These are phyloP conservation scores for Drosophila pegasa DNA, from an alignment of 2,888 invertebrate species.

Conservation along the genomic window DNA sequence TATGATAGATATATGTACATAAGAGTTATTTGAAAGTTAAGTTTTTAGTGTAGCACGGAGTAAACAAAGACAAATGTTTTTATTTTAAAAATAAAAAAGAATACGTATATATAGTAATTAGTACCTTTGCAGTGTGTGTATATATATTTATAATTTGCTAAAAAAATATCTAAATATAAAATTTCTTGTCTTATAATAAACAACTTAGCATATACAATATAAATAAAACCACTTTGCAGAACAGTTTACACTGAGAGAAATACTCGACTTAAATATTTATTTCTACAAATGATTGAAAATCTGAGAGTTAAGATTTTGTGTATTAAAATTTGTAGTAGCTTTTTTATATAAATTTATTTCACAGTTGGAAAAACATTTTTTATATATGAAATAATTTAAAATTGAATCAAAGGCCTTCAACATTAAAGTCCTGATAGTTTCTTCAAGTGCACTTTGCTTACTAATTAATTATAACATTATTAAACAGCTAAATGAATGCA, in stretches of 20 bases:
- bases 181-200: slow-evolving; percentile 3
- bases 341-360: too few relatives aligned
- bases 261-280: too few relatives aligned
- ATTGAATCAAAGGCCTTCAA: neutral
- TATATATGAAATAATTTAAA: too few relatives aligned
- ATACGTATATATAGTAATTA: neutral
- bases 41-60: too few relatives aligned
- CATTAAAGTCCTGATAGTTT: neutral
- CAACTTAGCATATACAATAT: slow-evolving; percentile 5
- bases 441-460: slow-evolving; percentile 12
- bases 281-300: too few relatives aligned
- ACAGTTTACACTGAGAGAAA: neutral
- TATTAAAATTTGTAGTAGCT: too few relatives aligned
- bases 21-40: neutral
- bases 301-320: too few relatives aligned
- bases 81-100: neutral
- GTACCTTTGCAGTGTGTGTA: neutral
- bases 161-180: slow-evolving; percentile 1
- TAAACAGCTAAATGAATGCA: slow-evolving; percentile 16
- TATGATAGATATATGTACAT: neutral
- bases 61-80: neutral
- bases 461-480: slow-evolving; percentile 14
- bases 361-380: too few relatives aligned
- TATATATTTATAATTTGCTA: neutral
- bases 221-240: slow-evolving; percentile 7